Conservation (phyloP, 2,888 invertebrate species). For the Hirtodrosophila histrioides region DNA sequence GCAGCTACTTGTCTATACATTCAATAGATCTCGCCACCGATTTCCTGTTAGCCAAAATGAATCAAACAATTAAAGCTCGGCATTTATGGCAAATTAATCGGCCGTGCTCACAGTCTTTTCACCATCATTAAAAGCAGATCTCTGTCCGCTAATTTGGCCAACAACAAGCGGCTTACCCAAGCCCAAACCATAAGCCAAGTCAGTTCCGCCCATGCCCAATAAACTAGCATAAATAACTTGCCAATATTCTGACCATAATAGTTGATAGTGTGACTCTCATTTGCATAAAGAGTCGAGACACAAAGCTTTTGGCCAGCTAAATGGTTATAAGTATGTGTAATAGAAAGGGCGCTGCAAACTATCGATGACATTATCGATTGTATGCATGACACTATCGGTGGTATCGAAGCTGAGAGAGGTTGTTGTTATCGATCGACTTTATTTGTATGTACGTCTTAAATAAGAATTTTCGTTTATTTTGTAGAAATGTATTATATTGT, state of each 20-base stretch:
- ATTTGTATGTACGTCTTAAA: too few relatives aligned
- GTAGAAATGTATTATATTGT: too few relatives aligned
- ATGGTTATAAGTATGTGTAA: slow-evolving; percentile 1
- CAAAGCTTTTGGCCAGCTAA: background rate
- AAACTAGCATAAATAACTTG: slow-evolving; percentile 28
- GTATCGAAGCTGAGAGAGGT: too few relatives aligned
- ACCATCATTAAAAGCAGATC: slow-evolving; percentile 66
- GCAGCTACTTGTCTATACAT: background rate
- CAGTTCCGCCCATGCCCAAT: slow-evolving; percentile 47
- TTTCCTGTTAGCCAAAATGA: slow-evolving; percentile 38
- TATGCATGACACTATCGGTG: too few relatives aligned
- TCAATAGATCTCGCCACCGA: slow-evolving; percentile 9
- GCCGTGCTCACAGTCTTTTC: slow-evolving; percentile 37
- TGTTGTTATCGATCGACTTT: too few relatives aligned
- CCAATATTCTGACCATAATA: slow-evolving; percentile 43
- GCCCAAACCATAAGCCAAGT: slow-evolving; percentile 23
- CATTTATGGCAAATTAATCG: slow-evolving; percentile 69
- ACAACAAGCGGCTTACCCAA: slow-evolving; percentile 40
- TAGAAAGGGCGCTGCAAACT: too few relatives aligned
- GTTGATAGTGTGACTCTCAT: slow-evolving; percentile 17
- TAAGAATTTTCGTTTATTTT: too few relatives aligned
- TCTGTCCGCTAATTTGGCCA: slow-evolving; percentile 50
- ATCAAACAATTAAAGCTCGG: slow-evolving; percentile 44
- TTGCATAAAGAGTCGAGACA: slow-evolving; percentile 26
- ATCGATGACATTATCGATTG: too few relatives aligned